Conservation (phyloP, 2,888 invertebrate species). For the Dendrolimus pini region DNA sequence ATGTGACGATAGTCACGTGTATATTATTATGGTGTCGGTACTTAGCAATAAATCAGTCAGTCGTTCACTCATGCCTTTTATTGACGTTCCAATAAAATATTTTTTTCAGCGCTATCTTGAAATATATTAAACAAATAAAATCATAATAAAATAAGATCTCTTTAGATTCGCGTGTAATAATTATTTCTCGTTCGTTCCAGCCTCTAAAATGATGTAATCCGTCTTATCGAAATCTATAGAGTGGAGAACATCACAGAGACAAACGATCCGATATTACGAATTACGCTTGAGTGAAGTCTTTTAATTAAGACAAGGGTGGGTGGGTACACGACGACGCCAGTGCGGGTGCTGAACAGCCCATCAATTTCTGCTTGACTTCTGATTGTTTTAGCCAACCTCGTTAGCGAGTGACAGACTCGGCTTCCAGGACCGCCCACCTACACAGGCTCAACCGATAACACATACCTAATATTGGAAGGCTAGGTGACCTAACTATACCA, state of each 20-base stretch:
- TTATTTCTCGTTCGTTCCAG: slow-evolving; percentile 15
- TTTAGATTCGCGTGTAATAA: neutral
- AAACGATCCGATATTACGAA: slow-evolving; percentile 59
- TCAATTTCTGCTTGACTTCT: slow-evolving; percentile 61
- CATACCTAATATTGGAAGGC: neutral
- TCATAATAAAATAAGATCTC: neutral
- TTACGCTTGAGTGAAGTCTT: slow-evolving; percentile 67
- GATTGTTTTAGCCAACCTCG: slow-evolving; percentile 57
- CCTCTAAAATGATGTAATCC: slow-evolving; percentile 23
- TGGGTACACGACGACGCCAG: slow-evolving; percentile 30
- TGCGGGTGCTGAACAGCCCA: slow-evolving; percentile 41
- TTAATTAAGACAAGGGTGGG: slow-evolving; percentile 51
- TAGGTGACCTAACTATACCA: too few species aligned
- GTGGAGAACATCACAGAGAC: slow-evolving; percentile 38
- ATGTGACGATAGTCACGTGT: too few species aligned
- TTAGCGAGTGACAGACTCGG: slow-evolving; percentile 30
- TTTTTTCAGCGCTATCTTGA: too few species aligned
- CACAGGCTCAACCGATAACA: neutral
- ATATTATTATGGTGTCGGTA: too few species aligned
- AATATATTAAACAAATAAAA: too few species aligned
- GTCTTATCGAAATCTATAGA: slow-evolving; percentile 30
- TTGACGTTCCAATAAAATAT: too few species aligned
- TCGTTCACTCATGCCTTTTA: too few species aligned
- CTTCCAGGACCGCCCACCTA: slow-evolving; percentile 11
- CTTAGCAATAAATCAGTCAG: too few species aligned